Evolutionary conservation across 2,888 invertebrate species (phyloP).

Genomic region (Meta bourneti): DNA sequence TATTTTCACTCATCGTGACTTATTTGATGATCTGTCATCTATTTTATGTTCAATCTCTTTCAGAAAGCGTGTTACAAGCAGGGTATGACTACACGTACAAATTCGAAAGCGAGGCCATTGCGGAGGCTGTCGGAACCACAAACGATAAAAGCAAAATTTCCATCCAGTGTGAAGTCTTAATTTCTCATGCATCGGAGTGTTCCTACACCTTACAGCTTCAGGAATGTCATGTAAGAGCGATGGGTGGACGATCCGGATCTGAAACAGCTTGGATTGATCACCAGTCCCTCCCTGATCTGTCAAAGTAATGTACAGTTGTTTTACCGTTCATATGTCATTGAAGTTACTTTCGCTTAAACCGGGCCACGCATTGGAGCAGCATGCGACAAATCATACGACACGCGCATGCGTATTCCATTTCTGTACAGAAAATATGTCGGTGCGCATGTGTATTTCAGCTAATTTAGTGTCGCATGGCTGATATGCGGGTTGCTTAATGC

Average conservation of each 20-base stretch:
- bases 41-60: not conserved
- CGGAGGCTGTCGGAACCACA: conserved; percentile 47
- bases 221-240: not conserved
- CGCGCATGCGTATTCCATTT: not conserved
- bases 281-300: not conserved
- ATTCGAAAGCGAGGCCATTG: conserved; percentile 14
- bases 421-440: no score
- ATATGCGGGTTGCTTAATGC: no score
- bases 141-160: conserved; percentile 22
- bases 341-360: not conserved
- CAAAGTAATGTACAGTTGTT: conserved; percentile 24
- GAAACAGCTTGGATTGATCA: conserved; percentile 43
- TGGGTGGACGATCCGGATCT: conserved; percentile 1
- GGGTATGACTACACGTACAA: conserved; percentile 41
- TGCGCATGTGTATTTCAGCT: not conserved
- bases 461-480: not conserved
- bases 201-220: conserved; percentile 17
- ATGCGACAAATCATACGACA: not conserved
- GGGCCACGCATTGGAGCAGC: not conserved
- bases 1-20: no score
- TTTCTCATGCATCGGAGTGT: conserved; percentile 26
- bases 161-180: conserved; percentile 46
- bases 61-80: conserved; percentile 31
- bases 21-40: no score
- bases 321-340: not conserved